Evolutionary conservation across 2,888 invertebrate genomes (phyloP).

Genomic region (Drosophila nr. perissopoda): DNA sequence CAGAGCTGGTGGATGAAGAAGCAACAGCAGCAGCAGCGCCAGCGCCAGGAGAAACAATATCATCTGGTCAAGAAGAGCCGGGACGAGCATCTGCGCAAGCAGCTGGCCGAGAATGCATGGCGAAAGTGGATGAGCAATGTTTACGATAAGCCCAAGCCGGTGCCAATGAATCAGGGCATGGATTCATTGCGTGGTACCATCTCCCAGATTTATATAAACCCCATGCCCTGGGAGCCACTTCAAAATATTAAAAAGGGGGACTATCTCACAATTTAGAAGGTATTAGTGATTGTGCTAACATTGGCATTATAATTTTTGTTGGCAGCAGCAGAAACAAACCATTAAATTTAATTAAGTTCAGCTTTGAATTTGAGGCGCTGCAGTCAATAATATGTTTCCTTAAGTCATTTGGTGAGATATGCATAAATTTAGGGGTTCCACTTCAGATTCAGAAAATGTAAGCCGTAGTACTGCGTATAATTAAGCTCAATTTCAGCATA

Average conservation of each 20-base stretch:
- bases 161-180: constrained; percentile 83
- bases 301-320: not conserved
- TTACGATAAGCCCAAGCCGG: constrained; percentile 83
- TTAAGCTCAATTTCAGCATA: not conserved
- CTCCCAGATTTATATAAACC: constrained; percentile 82
- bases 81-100: constrained; percentile 62
- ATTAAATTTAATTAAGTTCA: not conserved
- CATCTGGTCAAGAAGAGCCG: constrained; percentile 23
- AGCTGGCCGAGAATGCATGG: constrained; percentile 75
- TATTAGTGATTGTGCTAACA: not conserved
- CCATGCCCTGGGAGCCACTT: constrained; percentile 74
- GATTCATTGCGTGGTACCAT: constrained; percentile 82
- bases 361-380: not conserved
- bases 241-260: not conserved
- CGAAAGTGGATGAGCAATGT: constrained; percentile 80
- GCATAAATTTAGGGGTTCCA: not conserved
- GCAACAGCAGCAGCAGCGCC: constrained; percentile 70
- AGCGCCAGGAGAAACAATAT: constrained; percentile 62
- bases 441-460: not conserved
- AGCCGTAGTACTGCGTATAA: not conserved
- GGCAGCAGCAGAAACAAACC: not conserved
- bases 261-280: not conserved
- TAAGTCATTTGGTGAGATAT: not conserved
- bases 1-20: constrained; percentile 57
- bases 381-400: not conserved